Base-by-base conservation (phyloP, 2,113 vertebrate species). In the Laterallus jamaicensis region DNA sequence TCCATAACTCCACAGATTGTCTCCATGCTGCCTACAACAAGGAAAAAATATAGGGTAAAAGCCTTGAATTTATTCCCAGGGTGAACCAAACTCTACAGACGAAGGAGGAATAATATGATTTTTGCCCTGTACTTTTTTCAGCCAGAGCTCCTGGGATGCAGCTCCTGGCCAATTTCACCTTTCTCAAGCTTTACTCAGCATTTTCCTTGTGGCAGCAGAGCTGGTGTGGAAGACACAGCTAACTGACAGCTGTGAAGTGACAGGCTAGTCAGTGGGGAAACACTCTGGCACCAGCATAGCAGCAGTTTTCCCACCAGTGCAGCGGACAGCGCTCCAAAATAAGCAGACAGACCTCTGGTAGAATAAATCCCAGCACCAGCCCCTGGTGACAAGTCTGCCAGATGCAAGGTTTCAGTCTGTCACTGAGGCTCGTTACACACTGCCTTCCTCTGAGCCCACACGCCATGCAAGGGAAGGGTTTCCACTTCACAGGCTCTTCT, bases 381-480 rank as follows among this genome's bases (percentile, higher is more conserved):
- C 11, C 39, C 44, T 26, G 35, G 49, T 31, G 54, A 64, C 31
- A 79, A 37, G 35, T 29, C 56, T 55, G 56, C 15, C 64, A 77
- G 52, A 19, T 4, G 6, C 25, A 31, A 66, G 24, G 40, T 22
- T 50, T 49, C 2, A 26, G n/a, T 31, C 50, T n/a, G 24, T 11
- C 10, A 6, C 35, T 2, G 10, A 80, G 3, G 32, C 40, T 2
- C 0, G 8, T 12, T 22, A 26, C 5, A 5, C 13, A 5, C 22
- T 26, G n/a, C 58, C 16, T 16, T 44, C 11, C 29, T 47, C 21
- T 2, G 4, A 50, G 42, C 6, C 68, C 64, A 26, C 0, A 2
- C 5, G 20, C 22, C 32, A 15, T 21, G 62, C 6, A 16, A 29
- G 21, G 9, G 11, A 66, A 50, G 31, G 39, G 8, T 24, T 75